Base-by-base conservation (phyloP, 2,113 vertebrate genomes). In the Pterocles gutturalis region DNA sequence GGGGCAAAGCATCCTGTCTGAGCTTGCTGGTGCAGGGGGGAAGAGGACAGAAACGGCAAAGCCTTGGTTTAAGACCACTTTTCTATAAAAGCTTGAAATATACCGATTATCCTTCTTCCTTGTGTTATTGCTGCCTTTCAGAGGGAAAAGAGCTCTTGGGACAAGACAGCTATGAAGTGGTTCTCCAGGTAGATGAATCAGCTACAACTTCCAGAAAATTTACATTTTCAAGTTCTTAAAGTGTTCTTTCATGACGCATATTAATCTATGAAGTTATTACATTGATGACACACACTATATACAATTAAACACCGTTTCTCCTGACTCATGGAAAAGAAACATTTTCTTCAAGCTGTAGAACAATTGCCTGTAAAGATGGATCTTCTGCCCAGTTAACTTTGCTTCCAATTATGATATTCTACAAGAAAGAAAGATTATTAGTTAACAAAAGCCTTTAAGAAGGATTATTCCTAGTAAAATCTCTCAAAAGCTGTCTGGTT, bases 321-420 rank as follows among this genome's bases (percentile, higher is more conserved):
- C 11, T 17, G 2, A 36, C 28, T 96, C 57, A 96, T 13, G 75
- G 3, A 38, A n/a, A 21, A 45, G 0, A 25, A 53, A 90, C 17
- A 13, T 97, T 87, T 72, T 98, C 95, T 90, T 98, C 98, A 79
- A 98, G 96, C 49, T 96, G 93, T 31, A 98, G 89, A 96, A 98
- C 89, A 91, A 61, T 9, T 43, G 72, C 88, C 77, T 89, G 98
- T 60, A 99, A 89, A 67, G 83, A 55, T 25, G 98, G 53, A 97
- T 98, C 96, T 81, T 97, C 84, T 76, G 98, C 98, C 98, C 98
- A 99, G 80, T 98, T 98, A 51, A 95, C 54, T 95, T 58, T 60
- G 87, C 98, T 98, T 80, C 91, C 98, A 86, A 96, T 54, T 87
- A 99, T 90, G 53, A 98, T 31, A 38, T 10, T 84, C 98, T 98